These are phyloP conservation scores for Progne subis DNA, from an alignment of 2,113 vertebrate genomes.

Conservation along the genomic window DNA sequence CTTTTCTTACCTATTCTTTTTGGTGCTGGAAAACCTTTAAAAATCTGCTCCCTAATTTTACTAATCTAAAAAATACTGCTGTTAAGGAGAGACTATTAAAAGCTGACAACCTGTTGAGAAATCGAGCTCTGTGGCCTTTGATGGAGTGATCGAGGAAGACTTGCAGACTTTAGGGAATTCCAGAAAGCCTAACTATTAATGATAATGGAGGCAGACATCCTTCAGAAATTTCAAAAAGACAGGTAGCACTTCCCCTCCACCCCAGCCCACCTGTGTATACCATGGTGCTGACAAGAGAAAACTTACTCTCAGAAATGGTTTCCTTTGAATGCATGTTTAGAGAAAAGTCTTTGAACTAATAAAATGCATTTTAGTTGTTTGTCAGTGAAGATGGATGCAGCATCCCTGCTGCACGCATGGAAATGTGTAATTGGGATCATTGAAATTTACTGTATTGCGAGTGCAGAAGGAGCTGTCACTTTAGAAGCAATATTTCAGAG, in stretches of 20 bases:
- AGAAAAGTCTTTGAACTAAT: neutral
- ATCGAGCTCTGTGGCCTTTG: neutral
- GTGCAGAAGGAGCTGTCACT: neutral
- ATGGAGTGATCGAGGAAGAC: neutral
- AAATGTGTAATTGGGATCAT: neutral
- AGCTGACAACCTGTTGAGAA: neutral
- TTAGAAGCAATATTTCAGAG: neutral
- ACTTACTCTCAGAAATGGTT: neutral
- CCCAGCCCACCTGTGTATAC: neutral
- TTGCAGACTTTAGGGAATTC: neutral
- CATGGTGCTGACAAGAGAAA: neutral
- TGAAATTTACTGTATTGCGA: neutral
- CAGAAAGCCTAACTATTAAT: neutral
- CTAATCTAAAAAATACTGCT: neutral
- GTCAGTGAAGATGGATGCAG: neutral
- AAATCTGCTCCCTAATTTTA: neutral
- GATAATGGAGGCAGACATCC: neutral
- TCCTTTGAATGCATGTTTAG: neutral
- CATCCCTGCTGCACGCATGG: rapidly evolving
- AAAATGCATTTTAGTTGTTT: neutral
- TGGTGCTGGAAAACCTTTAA: neutral
- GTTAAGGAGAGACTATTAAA: neutral
- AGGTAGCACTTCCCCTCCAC: neutral
- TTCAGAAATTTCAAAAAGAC: neutral
- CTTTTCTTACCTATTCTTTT: neutral